Evolutionary conservation across 2,888 invertebrate species (phyloP).

Genomic region (Atrina japonica): DNA sequence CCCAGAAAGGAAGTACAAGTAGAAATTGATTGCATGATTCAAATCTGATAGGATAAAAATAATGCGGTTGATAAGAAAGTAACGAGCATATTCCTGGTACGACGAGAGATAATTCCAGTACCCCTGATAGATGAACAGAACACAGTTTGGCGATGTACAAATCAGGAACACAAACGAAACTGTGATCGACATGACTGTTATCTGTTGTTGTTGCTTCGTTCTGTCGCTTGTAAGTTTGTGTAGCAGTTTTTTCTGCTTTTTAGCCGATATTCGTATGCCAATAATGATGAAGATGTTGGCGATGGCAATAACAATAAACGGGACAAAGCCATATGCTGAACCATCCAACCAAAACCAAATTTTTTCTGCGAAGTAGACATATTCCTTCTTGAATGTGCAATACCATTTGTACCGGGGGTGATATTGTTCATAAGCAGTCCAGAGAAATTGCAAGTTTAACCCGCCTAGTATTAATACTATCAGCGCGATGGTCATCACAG

Average conservation of each 20-base stretch:
- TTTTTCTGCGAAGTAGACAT: slow-evolving; percentile 51
- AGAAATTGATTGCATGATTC: slow-evolving; percentile 70
- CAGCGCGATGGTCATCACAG: slow-evolving; percentile 44
- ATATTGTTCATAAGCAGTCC: slow-evolving; percentile 53
- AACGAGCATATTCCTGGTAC: slow-evolving; percentile 51
- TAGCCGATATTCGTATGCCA: slow-evolving; percentile 57
- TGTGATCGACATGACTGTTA: slow-evolving; percentile 69
- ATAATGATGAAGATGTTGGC: slow-evolving; percentile 67
- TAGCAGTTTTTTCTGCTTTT: slow-evolving; percentile 48
- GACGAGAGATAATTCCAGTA: slow-evolving; percentile 57
- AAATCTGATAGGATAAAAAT: slow-evolving; percentile 62
- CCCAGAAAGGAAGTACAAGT: slow-evolving; percentile 66
- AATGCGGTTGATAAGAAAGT: slow-evolving; percentile 55
- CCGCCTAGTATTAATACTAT: slow-evolving; percentile 54
- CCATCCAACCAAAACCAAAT: slow-evolving; percentile 72
- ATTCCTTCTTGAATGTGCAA: slow-evolving; percentile 47
- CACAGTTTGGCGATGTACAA: slow-evolving; percentile 65
- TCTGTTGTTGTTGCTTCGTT: slow-evolving; percentile 63
- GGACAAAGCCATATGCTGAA: slow-evolving; percentile 61
- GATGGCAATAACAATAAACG: slow-evolving; percentile 59
- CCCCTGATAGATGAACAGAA: slow-evolving; percentile 63
- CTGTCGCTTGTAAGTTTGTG: slow-evolving; percentile 57
- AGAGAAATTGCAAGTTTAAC: slow-evolving; percentile 60
- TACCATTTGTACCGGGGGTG: slow-evolving; percentile 39
- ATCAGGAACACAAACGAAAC: slow-evolving; percentile 66